phyloP scores from a whole-genome alignment of 2,888 invertebrate genomes.

The Drosophila cracens region DNA sequence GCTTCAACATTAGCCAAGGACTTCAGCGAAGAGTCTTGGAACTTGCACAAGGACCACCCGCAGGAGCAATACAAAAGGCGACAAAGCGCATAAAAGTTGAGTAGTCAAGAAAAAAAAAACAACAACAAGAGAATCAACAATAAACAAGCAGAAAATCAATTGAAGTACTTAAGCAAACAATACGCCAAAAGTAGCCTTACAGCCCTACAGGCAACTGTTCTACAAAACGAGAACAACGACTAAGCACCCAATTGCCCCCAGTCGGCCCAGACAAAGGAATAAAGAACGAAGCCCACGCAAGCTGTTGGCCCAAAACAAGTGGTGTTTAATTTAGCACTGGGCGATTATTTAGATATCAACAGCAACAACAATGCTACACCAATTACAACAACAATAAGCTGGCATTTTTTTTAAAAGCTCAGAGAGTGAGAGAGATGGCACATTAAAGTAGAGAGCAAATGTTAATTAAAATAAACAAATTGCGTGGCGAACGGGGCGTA shows the following conservation, averaged over 20 bases:
- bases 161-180: conserved; percentile 79
- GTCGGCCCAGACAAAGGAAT: conserved; percentile 12
- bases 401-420: conserved; percentile 41
- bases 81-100: conserved; percentile 62
- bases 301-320: conserved; percentile 56
- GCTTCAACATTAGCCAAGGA: conserved; percentile 14
- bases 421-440: conserved; percentile 1
- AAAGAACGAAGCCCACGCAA: conserved; percentile 14
- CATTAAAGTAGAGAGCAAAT: conserved; percentile 35
- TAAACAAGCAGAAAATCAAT: conserved; percentile 74
- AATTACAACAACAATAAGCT: conserved; percentile 50
- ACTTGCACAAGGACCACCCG: conserved; percentile 34
- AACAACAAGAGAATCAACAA: conserved; percentile 56
- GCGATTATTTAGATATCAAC: conserved; percentile 71
- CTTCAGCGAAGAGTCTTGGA: conserved; percentile 14
- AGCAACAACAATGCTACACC: conserved; percentile 35
- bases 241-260: conserved; percentile 8
- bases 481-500: conserved; percentile 72
- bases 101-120: conserved; percentile 20
- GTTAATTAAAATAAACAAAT: conserved; percentile 79
- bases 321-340: conserved; percentile 71
- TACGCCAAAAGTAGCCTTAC: conserved; percentile 44
- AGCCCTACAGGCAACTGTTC: conserved; percentile 25
- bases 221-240: conserved; percentile 23
- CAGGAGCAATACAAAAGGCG: conserved; percentile 55